Percentiles rank a stretch among this genome's conserved stretches.
These are phyloP conservation scores for Campaea margaritaria DNA, from an alignment of 2,888 invertebrate genomes.

Conservation along the genomic window DNA sequence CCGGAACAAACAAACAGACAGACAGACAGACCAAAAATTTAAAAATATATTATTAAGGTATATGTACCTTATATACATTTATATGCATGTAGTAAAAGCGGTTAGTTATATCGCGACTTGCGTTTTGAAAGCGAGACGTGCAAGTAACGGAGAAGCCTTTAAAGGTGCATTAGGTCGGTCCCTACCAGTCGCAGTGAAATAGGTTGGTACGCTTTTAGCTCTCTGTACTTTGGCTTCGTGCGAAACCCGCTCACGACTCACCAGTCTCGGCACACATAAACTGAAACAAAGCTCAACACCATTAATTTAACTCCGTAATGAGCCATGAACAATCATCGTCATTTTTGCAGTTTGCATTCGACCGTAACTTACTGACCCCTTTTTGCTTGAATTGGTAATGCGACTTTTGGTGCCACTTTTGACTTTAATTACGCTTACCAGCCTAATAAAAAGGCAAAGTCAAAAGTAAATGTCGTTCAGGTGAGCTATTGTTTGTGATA, in stretches of 20 bases:
- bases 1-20: too few species aligned
- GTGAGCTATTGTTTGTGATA: constrained; percentile 74
- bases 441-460: constrained; percentile 69
- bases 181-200: constrained; percentile 1
- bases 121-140: constrained; percentile 1
- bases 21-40: too few species aligned
- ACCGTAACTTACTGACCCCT: constrained; percentile 65
- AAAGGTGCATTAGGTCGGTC: neutral
- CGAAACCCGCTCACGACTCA: constrained; percentile 47
- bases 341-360: constrained; percentile 73
- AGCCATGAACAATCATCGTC: constrained; percentile 79
- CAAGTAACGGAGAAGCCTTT: constrained; percentile 6
- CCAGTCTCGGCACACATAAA: constrained; percentile 51
- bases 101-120: neutral
- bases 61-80: too few species aligned
- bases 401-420: constrained; percentile 59
- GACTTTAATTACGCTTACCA: constrained; percentile 69
- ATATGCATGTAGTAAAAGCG: too few species aligned
- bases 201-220: constrained; percentile 5
- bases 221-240: constrained; percentile 37
- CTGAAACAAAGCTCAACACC: constrained; percentile 62
- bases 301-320: constrained; percentile 78
- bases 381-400: constrained; percentile 72
- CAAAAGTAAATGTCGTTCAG: constrained; percentile 70
- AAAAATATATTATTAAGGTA: too few species aligned